These are phyloP conservation scores for Panopea generosa DNA, from an alignment of 2,888 invertebrate genomes.

Conservation along the genomic window DNA sequence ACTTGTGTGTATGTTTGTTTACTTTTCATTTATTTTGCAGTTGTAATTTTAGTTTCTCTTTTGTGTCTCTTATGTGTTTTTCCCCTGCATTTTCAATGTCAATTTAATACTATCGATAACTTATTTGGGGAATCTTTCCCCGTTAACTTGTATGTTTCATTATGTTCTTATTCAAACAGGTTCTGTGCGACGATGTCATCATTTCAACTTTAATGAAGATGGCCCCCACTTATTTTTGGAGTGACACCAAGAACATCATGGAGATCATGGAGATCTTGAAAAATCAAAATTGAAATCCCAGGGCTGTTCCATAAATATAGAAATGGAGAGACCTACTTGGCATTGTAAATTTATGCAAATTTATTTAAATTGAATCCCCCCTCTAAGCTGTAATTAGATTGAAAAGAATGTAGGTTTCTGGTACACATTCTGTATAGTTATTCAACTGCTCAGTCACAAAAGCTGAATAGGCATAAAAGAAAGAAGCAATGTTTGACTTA, in stretches of 20 bases:
- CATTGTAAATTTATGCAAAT: constrained; percentile 40
- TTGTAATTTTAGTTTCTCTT: too few relatives aligned
- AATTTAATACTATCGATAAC: not conserved
- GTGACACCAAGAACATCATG: not conserved
- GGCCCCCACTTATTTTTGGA: too few relatives aligned
- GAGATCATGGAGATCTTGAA: not conserved
- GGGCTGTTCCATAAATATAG: constrained; percentile 73
- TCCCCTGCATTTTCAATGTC: too few relatives aligned
- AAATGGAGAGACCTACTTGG: constrained; percentile 76
- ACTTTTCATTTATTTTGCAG: too few relatives aligned
- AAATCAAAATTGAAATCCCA: constrained; percentile 14
- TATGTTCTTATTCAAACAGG: constrained; percentile 66
- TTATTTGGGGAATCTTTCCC: constrained; percentile 50
- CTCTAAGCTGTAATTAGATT: not conserved
- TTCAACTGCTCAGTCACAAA: too few relatives aligned
- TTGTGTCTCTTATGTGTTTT: too few relatives aligned
- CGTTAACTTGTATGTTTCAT: constrained; percentile 59
- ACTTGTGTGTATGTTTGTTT: too few relatives aligned
- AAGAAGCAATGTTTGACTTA: too few relatives aligned
- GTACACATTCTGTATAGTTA: not conserved
- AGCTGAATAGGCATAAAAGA: too few relatives aligned
- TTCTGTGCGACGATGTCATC: constrained; percentile 8
- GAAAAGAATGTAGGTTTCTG: not conserved
- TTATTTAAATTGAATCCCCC: not conserved
- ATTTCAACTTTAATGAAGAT: constrained; percentile 2